Evolutionary conservation across 35 echinoderm and acorn worm species (phyloP).

Genomic region (Lytechinus pictus): DNA sequence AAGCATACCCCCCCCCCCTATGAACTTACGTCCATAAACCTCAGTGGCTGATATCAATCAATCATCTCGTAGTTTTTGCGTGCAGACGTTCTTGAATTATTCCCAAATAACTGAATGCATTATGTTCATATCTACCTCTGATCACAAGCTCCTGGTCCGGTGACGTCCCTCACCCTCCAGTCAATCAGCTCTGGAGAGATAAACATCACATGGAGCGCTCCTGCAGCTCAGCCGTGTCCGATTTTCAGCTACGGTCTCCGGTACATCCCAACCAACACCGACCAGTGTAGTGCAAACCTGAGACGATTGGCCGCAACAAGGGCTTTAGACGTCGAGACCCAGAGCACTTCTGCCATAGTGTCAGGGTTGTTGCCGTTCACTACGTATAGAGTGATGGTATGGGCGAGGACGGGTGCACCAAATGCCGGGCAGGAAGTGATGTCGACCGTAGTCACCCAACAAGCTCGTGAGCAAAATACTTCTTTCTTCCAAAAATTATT

Average conservation of each 20-base stretch:
- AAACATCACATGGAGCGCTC: slow-evolving; percentile 35
- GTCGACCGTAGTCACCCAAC: not conserved
- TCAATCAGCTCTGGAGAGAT: not conserved
- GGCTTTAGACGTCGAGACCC: not conserved
- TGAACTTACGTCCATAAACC: too few species aligned
- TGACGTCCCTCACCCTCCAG: not conserved
- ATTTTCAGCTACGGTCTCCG: slow-evolving; percentile 30
- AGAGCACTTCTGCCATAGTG: not conserved
- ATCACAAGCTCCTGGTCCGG: slow-evolving; percentile 30
- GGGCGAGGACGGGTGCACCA: not conserved
- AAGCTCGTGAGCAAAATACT: not conserved
- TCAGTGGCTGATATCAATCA: too few species aligned
- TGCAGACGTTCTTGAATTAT: not conserved
- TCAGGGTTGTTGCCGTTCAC: slow-evolving; percentile 7
- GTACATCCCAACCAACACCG: not conserved
- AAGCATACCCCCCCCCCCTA: too few species aligned
- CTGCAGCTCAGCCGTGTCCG: not conserved
- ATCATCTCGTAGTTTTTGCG: not conserved
- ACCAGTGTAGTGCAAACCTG: not conserved
- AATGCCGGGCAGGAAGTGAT: not conserved
- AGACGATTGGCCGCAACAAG: not conserved
- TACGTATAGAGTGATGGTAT: not conserved
- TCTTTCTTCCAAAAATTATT: not conserved
- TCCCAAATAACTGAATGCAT: not conserved
- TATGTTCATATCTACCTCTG: not conserved